Evolutionary conservation across 1,140 invertebrate species (phyloP).

Genomic region (Hesperophylax magnus): DNA sequence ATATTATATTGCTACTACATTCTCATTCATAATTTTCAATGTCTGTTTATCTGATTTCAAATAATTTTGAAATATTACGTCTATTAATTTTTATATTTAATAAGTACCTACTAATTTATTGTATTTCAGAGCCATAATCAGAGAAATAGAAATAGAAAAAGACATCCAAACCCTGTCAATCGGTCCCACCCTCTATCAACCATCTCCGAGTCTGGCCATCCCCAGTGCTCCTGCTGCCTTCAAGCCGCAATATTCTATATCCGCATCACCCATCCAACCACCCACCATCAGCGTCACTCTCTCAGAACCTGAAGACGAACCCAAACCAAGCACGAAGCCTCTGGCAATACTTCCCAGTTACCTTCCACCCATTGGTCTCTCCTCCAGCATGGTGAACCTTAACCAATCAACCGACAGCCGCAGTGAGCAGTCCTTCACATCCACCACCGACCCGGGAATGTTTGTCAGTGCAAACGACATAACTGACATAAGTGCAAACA

Average conservation of each 20-base stretch:
- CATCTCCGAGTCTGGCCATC: slow-evolving; percentile 14
- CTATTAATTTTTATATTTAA: background rate
- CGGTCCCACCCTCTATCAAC: background rate
- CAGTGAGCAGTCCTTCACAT: background rate
- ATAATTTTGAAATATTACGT: background rate
- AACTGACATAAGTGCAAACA: background rate
- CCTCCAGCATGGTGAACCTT: slow-evolving; percentile 24
- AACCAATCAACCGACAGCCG: background rate
- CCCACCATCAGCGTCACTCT: background rate
- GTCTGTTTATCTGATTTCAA: background rate
- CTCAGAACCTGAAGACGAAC: background rate
- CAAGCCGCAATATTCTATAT: background rate
- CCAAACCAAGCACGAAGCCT: background rate
- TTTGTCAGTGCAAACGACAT: slow-evolving; percentile 25
- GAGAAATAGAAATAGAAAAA: slow-evolving; percentile 38
- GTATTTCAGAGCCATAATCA: slow-evolving; percentile 34
- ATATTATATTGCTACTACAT: background rate
- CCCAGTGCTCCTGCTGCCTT: background rate
- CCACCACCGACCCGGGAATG: background rate
- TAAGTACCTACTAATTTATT: background rate
- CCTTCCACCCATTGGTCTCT: background rate
- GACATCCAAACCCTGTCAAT: background rate
- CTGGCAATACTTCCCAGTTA: background rate
- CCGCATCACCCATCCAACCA: background rate
- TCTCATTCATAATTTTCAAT: background rate